These are phyloP conservation scores for Chloropsis cyanopogon DNA, from an alignment of 2,113 vertebrate species.

Conservation along the genomic window DNA sequence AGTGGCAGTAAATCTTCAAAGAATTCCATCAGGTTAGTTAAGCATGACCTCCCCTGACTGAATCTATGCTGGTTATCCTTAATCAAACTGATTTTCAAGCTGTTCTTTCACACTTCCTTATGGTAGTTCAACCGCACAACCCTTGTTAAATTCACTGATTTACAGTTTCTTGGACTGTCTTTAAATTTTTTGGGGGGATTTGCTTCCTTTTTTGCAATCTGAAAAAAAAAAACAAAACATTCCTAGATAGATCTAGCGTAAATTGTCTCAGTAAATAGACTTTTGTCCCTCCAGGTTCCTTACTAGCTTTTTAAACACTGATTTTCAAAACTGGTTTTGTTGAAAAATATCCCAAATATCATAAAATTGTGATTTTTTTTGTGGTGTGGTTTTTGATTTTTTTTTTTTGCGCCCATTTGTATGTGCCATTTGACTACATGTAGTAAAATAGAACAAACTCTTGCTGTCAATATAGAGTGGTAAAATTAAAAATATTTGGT, in stretches of 20 bases:
- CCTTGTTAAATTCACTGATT: conserved; percentile 1
- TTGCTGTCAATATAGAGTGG: neutral
- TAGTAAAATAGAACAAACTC: neutral
- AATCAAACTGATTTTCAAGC: conserved; percentile 60
- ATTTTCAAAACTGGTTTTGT: neutral
- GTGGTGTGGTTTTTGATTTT: rapidly evolving
- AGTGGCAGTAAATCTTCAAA: conserved; percentile 32
- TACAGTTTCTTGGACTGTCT: neutral
- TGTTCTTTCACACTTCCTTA: conserved; percentile 47
- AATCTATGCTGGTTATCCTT: conserved; percentile 20
- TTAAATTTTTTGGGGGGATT: neutral
- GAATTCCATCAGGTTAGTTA: conserved; percentile 23
- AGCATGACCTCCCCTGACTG: conserved; percentile 21
- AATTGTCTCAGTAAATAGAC: neutral
- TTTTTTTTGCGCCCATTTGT: neutral
- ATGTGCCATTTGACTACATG: neutral
- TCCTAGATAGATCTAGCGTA: neutral
- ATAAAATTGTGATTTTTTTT: neutral
- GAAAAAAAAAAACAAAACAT: neutral
- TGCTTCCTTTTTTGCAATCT: neutral
- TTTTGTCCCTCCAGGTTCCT: neutral
- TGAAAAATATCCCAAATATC: neutral
- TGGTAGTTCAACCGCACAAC: neutral
- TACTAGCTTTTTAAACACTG: neutral
- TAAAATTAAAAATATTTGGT: neutral